These are phyloP conservation scores for Sminthurides bifidus DNA, from an alignment of 1,140 invertebrate genomes.

Conservation along the genomic window DNA sequence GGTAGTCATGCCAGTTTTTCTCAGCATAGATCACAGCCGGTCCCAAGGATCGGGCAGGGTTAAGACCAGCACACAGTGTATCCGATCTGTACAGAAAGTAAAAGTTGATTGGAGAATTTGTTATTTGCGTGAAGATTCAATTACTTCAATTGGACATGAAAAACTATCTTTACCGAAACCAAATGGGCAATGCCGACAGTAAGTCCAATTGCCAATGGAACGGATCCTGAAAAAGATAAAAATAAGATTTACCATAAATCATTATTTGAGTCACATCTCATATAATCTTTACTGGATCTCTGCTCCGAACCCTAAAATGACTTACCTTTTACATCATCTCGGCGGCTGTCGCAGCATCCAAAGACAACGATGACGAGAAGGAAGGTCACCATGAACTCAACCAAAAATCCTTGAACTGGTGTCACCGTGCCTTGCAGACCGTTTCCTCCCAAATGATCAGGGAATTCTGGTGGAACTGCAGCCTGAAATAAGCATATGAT, in stretches of 20 bases:
- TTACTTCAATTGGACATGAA: neutral
- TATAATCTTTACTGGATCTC: neutral
- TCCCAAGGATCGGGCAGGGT: slow-evolving; percentile 74
- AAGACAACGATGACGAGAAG: slow-evolving; percentile 77
- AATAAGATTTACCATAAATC: slow-evolving; percentile 26
- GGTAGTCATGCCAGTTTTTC: slow-evolving; percentile 8
- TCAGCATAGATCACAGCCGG: slow-evolving; percentile 22
- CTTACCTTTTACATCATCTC: slow-evolving; percentile 52
- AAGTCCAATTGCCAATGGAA: slow-evolving; percentile 78
- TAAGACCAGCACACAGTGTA: slow-evolving; percentile 60
- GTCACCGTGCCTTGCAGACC: slow-evolving; percentile 37
- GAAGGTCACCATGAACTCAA: slow-evolving; percentile 87
- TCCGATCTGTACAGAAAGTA: slow-evolving; percentile 42
- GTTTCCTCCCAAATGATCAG: slow-evolving; percentile 20
- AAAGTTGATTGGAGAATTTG: neutral
- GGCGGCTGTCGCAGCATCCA: slow-evolving; percentile 63
- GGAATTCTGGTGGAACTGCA: neutral
- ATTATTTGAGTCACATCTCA: neutral
- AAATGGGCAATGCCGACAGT: slow-evolving; percentile 75
- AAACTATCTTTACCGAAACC: slow-evolving; percentile 51
- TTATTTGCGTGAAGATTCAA: neutral
- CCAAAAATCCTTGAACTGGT: slow-evolving; percentile 63
- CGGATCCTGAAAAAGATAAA: slow-evolving; percentile 43
- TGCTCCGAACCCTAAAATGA: neutral
- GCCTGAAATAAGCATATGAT: no score